Conservation (phyloP, 2,797 vertebrate species). For the Pseudochirops cupreus region DNA sequence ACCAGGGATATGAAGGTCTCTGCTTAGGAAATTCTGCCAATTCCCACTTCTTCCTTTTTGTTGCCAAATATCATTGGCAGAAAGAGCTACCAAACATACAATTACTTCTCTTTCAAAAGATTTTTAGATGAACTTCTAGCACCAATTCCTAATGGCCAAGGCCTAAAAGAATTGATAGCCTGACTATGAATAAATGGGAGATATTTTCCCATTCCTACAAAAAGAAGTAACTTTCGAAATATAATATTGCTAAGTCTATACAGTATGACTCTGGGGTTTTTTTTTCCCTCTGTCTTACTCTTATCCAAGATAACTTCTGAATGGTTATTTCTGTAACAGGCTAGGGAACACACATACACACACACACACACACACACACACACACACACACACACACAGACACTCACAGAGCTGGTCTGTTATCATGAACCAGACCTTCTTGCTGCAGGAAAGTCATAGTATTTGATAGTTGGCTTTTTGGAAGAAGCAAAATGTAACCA, state of each 20-base stretch:
- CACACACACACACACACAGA: slow-evolving; percentile 12
- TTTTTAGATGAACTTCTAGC: slow-evolving; percentile 20
- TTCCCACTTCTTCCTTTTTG: slow-evolving; percentile 25
- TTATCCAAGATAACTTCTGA: slow-evolving; percentile 65
- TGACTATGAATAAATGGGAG: slow-evolving; percentile 45
- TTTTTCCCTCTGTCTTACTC: slow-evolving; percentile 53
- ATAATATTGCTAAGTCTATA: slow-evolving; percentile 32
- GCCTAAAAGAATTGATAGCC: slow-evolving; percentile 32
- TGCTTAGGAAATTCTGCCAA: slow-evolving; percentile 4
- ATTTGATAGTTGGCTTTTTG: slow-evolving; percentile 41
- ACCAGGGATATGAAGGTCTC: slow-evolving; percentile 10
- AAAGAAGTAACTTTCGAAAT: slow-evolving; percentile 49
- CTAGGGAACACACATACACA: slow-evolving; percentile 43
- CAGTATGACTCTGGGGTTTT: background rate
- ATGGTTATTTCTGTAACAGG: slow-evolving; percentile 57
- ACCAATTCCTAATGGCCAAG: slow-evolving; percentile 29
- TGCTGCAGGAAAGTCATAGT: slow-evolving; percentile 48
- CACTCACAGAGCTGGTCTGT: slow-evolving; percentile 43
- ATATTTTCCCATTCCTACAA: slow-evolving; percentile 15
- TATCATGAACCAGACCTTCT: slow-evolving; percentile 60
- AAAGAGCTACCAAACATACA: background rate
- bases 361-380: slow-evolving; percentile 15
- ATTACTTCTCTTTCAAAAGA: background rate
- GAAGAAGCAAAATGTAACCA: slow-evolving; percentile 27
- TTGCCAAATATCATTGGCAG: slow-evolving; percentile 10